Evolutionary conservation across 2,113 vertebrate species (phyloP).

Genomic region (Varanus salvator): DNA sequence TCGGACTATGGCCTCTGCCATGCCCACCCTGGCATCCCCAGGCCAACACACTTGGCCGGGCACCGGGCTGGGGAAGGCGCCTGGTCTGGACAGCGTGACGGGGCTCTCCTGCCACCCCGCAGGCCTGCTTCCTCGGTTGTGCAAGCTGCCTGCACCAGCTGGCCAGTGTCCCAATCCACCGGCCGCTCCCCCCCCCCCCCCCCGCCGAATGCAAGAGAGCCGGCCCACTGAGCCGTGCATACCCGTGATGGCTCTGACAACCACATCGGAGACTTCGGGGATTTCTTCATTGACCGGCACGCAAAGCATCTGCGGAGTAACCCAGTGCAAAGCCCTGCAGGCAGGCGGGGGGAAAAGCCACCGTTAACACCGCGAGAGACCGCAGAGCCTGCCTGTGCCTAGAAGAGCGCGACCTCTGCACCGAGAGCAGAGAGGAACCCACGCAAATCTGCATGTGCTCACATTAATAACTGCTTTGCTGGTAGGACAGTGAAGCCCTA

Average conservation of each 20-base stretch:
- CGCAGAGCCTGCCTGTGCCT: neutral
- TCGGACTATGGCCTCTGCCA: no score
- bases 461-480: neutral
- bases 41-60: no score
- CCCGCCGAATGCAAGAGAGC: no score
- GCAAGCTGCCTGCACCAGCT: no score
- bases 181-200: neutral
- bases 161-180: neutral
- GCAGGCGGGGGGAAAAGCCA: slow-evolving; percentile 5
- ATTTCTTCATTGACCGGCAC: slow-evolving; percentile 96
- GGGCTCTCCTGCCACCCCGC: no score
- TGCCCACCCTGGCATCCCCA: no score
- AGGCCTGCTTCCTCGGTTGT: no score
- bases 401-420: neutral
- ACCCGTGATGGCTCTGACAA: slow-evolving; percentile 99
- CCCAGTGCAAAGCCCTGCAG: slow-evolving; percentile 93
- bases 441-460: neutral
- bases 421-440: neutral
- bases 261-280: slow-evolving; percentile 93
- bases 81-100: no score
- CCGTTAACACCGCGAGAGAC: no score
- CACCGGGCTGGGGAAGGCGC: no score
- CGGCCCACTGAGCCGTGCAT: slow-evolving; percentile 27
- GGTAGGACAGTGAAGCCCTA: neutral
- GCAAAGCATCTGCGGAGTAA: slow-evolving; percentile 95